Evolutionary conservation across 2,113 vertebrate species (phyloP).

Genomic region (Ceyx melanurus): DNA sequence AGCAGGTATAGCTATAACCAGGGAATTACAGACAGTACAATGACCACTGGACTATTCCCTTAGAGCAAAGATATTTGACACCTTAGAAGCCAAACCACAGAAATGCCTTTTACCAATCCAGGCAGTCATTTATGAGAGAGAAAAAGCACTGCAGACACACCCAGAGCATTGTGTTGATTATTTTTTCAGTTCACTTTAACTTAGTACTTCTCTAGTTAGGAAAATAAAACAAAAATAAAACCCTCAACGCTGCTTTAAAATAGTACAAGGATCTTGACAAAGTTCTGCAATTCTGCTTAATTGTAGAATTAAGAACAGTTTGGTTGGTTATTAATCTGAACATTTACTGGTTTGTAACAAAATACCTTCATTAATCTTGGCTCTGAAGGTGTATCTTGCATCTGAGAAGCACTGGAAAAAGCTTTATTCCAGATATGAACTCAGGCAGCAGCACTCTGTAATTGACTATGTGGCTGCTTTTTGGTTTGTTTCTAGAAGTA

Average conservation of each 20-base stretch:
- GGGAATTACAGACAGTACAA: neutral
- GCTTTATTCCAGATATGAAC: neutral
- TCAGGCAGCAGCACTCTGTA: neutral
- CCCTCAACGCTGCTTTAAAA: neutral
- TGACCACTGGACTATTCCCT: neutral
- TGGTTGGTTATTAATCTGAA: neutral
- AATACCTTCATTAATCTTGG: neutral
- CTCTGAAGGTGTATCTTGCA: neutral
- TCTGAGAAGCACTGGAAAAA: neutral
- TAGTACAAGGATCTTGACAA: neutral
- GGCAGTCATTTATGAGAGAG: neutral
- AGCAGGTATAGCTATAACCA: accelerated
- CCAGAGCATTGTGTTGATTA: neutral
- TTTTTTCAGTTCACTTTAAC: neutral
- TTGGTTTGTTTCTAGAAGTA: neutral
- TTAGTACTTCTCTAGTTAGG: neutral
- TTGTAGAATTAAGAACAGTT: neutral
- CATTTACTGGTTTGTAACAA: neutral
- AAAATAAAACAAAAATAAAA: neutral
- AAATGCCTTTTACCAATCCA: neutral
- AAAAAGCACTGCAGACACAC: neutral
- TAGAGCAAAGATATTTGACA: neutral
- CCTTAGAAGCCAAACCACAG: neutral
- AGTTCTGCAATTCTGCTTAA: neutral
- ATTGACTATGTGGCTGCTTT: neutral